Evolutionary conservation across 2,888 invertebrate genomes (phyloP), one percentile per base, ranked within the genome.

Genomic region (Caenorhabditis angaria): DNA sequence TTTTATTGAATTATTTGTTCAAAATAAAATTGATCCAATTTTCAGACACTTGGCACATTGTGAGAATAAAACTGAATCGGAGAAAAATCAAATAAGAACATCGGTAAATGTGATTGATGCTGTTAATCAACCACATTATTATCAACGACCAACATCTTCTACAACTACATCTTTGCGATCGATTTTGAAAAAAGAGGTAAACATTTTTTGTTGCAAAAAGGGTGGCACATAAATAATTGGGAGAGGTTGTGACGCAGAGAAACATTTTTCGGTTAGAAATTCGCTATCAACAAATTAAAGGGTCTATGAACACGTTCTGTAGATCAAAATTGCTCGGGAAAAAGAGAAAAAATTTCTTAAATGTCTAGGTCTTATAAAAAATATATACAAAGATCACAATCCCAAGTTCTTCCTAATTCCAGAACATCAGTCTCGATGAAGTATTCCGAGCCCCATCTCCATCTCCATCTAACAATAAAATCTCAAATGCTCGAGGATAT

Each of bases 1-100:
- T 48, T 1, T 61, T 24, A 12, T 12, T 20, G 20, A n/a, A 10
- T 25, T 10, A 25, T 24, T 47, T 14, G 3, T n/a, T 24, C 20
- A 24, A 24, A 24, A 24, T 22, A 6, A 6, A 47, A 24, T 29
- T 12, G 3, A n/a, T 54, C 29, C n/a, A 14, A 14, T n/a, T 29
- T 66, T 20, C 54, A 70, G 70, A 24, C 70, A 70, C 32, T 41
- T 70, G n/a, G 70, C 65, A n/a, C 70, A 70, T 50, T 59, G 65
- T 51, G 51, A 55, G 5, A 50, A 59, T 2, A 58, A 58, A 59
- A 62, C 62, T 1, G 22, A 51, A 4, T 25, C 57, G 2, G 61
- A 70, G 60, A 70, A 64, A 25, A 60, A 57, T 12, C 64, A 57
- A 53, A 61, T 70, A 51, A 64, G 57, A 27, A 69, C 47, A 24